Evolutionary conservation across 2,113 vertebrate species (phyloP).

Genomic region (Brachypteracias leptosomus): DNA sequence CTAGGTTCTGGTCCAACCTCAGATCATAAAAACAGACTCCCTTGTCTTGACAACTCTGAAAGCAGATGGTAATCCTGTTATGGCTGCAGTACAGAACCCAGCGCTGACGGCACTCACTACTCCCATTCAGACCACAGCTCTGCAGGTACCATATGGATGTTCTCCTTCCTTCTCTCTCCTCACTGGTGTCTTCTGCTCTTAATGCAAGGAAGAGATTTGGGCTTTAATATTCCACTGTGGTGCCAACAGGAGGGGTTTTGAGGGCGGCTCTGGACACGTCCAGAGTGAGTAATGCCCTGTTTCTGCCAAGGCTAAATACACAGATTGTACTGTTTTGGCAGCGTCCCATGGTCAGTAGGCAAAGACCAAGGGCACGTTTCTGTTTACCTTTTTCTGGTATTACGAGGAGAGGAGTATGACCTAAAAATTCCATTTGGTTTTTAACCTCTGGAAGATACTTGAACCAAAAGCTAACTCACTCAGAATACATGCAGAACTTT

Average conservation of each 20-base stretch:
- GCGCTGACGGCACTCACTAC: conserved; percentile 85
- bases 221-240: background rate
- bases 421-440: background rate
- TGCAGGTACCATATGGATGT: conserved; percentile 81
- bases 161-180: background rate
- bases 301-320: conserved; percentile 38
- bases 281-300: background rate
- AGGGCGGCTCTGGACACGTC: background rate
- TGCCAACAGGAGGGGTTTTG: background rate
- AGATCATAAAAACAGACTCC: conserved; percentile 97
- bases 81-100: conserved; percentile 91
- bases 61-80: conserved; percentile 88
- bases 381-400: conserved; percentile 18
- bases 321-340: conserved; percentile 17
- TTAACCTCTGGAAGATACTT: background rate
- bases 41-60: conserved; percentile 94
- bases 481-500: background rate
- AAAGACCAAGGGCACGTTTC: conserved; percentile 30
- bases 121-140: conserved; percentile 89
- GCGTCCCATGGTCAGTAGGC: conserved; percentile 3
- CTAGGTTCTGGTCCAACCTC: conserved; percentile 94
- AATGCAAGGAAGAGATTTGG: background rate
- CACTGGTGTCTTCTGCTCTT: background rate
- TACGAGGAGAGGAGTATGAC: background rate
- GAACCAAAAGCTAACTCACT: background rate